Evolutionary conservation across 2,888 invertebrate species (phyloP), one percentile per base, ranked within the genome.

Genomic region (Hesperia comma): DNA sequence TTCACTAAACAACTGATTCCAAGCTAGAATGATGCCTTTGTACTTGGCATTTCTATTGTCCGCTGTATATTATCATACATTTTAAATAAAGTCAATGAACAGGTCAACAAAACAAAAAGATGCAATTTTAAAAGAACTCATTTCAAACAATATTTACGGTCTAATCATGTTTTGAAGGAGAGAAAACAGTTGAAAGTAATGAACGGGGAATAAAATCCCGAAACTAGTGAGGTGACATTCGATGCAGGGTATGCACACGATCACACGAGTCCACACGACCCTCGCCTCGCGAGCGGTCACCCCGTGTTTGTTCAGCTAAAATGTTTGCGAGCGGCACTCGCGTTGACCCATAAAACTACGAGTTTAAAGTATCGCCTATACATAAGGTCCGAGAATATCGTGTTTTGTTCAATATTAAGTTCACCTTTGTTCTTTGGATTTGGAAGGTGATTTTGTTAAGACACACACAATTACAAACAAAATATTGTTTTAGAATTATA

Each of bases 301-400:
- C 79, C 77, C 72, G 62, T 87, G 87, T 89, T 88, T 88, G 86
- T 74, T 70, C 78, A 75, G 85, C 80, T 90, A 87, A 90, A 90
- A 89, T 89, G 89, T 90, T 89, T 90, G 83, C 85, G 77, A 71
- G 75, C 75, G 63, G 49, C 56, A 74, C 76, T 75, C 72, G 68
- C 72, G 71, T 68, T 79, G 80, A 80, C 83, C 81, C 74, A 77
- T 71, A 78, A 77, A 77, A 75, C 68, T 72, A 67, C 71, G 73
- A 72, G 71, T 74, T 76, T 70, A 70, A 63, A 73, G 71, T 75
- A 71, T 74, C 70, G 70, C 69, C 69, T 69, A 26, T 32, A 32
- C 51, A 51, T 6, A 12, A 8, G 51, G 51, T 12, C 21, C 21
- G 7, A 19, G 51, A 21, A 46, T 46, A 15, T 15, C 8, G 43